Percentiles rank a stretch among this genome's conserved stretches.
These are phyloP conservation scores for Tetraneura akinire DNA, from an alignment of 1,140 invertebrate species.

Conservation along the genomic window DNA sequence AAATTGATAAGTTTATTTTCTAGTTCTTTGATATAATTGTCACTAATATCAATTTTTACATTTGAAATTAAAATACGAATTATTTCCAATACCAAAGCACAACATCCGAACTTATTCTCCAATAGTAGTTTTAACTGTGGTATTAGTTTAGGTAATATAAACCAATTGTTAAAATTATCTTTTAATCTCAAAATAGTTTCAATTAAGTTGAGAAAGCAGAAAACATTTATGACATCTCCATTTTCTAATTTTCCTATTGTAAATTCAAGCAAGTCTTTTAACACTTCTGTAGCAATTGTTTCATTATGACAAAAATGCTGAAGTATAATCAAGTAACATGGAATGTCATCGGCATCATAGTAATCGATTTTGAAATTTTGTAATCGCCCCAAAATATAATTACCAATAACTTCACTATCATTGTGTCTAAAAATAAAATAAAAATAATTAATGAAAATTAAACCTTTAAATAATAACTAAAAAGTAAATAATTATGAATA, in stretches of 20 bases:
- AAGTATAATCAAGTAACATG: conserved; percentile 38
- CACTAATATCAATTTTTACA: conserved; percentile 10
- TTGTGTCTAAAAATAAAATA: conserved; percentile 20
- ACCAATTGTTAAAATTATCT: conserved; percentile 26
- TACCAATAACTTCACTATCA: conserved; percentile 19
- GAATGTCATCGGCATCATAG: conserved; percentile 16
- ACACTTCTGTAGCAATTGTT: background rate
- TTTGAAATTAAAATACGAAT: conserved; percentile 19
- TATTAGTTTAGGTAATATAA: background rate
- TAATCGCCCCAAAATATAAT: conserved; percentile 6
- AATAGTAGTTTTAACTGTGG: conserved; percentile 18
- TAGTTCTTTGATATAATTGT: conserved; percentile 26
- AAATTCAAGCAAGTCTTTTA: conserved; percentile 1
- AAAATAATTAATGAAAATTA: background rate
- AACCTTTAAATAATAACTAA: too few relatives aligned
- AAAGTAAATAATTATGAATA: too few relatives aligned
- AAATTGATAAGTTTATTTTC: conserved; percentile 37
- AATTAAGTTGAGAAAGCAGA: conserved; percentile 24
- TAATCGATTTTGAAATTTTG: conserved; percentile 5
- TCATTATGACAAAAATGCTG: conserved; percentile 47
- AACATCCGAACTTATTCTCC: conserved; percentile 42
- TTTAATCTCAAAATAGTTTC: conserved; percentile 31
- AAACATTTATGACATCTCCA: conserved; percentile 25
- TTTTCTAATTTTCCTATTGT: conserved; percentile 11
- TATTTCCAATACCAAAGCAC: conserved; percentile 34